Conservation (phyloP, 2,888 invertebrate species). For the Ceraclea dissimilis region DNA sequence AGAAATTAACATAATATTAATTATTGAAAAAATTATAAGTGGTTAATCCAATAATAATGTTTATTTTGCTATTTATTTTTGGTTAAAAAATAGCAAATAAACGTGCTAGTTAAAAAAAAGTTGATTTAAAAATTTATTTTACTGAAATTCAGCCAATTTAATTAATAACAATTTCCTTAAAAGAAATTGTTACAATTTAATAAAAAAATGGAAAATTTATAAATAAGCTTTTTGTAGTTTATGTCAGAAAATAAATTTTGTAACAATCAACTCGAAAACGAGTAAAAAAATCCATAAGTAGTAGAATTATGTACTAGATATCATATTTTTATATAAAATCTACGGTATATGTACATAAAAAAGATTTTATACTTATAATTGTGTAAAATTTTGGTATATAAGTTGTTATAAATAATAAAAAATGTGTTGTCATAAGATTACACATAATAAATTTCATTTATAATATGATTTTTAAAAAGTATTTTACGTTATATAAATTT, state of each 20-base stretch:
- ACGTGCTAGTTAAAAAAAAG: background rate
- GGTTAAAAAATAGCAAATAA: background rate
- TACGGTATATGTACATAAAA: conserved; percentile 5
- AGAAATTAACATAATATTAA: too few relatives aligned
- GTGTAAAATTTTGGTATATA: conserved; percentile 11
- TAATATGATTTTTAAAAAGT: background rate
- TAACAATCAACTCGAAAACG: background rate
- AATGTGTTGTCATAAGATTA: conserved; percentile 8
- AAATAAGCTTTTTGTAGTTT: background rate
- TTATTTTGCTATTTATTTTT: background rate
- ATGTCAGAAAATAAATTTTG: background rate
- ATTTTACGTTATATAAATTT: background rate
- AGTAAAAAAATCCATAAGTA: background rate
- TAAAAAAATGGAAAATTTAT: background rate
- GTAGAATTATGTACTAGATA: background rate
- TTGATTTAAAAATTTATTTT: too few relatives aligned
- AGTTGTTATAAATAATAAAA: conserved; percentile 16
- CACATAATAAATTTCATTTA: background rate
- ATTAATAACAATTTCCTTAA: background rate
- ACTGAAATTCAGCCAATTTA: background rate
- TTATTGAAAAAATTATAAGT: too few relatives aligned
- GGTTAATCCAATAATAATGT: background rate
- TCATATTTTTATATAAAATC: conserved; percentile 2
- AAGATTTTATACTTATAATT: background rate
- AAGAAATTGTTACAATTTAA: background rate